Percentiles rank a stretch among this genome's conserved stretches.
These are phyloP conservation scores for Leptopilina clavipes DNA, from an alignment of 1,140 invertebrate species.

Conservation along the genomic window DNA sequence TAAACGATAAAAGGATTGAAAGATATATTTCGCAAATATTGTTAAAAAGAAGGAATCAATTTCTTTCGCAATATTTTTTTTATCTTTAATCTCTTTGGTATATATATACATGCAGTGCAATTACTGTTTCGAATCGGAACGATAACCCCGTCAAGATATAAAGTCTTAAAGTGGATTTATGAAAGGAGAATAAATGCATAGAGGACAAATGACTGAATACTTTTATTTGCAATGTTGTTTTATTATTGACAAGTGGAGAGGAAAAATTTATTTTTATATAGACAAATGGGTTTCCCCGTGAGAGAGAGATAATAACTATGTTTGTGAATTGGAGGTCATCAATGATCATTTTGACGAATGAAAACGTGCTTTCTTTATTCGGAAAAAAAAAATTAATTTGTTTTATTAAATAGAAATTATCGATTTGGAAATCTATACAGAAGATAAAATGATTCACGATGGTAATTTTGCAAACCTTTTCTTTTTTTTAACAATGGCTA, in stretches of 20 bases:
- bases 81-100: not conserved
- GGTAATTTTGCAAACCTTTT: no score
- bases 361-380: no score
- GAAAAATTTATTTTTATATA: not conserved
- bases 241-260: not conserved
- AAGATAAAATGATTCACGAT: no score
- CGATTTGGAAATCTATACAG: no score
- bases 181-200: conserved; percentile 7
- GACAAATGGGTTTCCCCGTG: not conserved
- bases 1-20: no score
- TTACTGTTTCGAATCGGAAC: conserved; percentile 35
- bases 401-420: no score
- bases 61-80: not conserved
- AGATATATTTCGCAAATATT: no score
- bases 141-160: conserved; percentile 43
- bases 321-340: not conserved
- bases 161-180: not conserved
- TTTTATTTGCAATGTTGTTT: conserved; percentile 15
- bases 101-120: not conserved
- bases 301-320: not conserved
- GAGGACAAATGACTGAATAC: conserved; percentile 29
- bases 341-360: not conserved
- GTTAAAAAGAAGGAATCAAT: not conserved
- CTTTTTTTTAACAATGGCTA: no score
- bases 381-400: no score